phyloP scores from a whole-genome alignment of 2,888 invertebrate genomes.

The Drosophila macrospina region DNA sequence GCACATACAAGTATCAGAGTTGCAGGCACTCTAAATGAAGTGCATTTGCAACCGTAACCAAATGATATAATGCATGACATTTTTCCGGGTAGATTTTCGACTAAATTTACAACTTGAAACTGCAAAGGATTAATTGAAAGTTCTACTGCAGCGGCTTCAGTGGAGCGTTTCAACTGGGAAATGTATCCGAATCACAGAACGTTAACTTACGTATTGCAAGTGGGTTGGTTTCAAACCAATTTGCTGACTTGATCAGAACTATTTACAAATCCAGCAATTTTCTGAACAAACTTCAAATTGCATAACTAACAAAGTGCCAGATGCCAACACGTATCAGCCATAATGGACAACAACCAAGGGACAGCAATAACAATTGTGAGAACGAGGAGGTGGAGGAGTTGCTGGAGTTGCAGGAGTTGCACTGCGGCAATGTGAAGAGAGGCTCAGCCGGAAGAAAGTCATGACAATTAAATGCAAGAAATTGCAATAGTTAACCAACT shows the following conservation, averaged over 20 bases:
- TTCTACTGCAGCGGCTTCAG: neutral
- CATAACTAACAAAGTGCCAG: conserved; percentile 43
- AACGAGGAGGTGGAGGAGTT: neutral
- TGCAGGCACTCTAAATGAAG: conserved; percentile 20
- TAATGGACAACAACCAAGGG: conserved; percentile 28
- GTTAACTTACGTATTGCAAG: conserved; percentile 2
- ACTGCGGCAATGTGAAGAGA: neutral
- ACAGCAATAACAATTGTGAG: neutral
- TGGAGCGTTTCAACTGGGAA: neutral
- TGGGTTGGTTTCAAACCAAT: conserved; percentile 12
- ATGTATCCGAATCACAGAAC: too few relatives aligned
- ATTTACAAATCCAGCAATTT: conserved; percentile 37
- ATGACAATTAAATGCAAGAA: conserved; percentile 50
- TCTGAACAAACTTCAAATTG: conserved; percentile 27
- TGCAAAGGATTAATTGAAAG: conserved; percentile 15
- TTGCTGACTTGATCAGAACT: conserved; percentile 36
- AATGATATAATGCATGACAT: conserved; percentile 19
- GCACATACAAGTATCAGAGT: neutral
- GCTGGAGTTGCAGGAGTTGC: neutral
- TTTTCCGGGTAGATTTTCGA: neutral
- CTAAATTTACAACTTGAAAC: conserved; percentile 20
- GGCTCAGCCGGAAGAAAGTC: conserved; percentile 36
- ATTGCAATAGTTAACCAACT: conserved; percentile 21
- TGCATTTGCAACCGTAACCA: conserved; percentile 4
- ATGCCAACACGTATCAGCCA: conserved; percentile 42